Conservation (phyloP, 2,113 vertebrate species). For the Sorex fumeus region DNA sequence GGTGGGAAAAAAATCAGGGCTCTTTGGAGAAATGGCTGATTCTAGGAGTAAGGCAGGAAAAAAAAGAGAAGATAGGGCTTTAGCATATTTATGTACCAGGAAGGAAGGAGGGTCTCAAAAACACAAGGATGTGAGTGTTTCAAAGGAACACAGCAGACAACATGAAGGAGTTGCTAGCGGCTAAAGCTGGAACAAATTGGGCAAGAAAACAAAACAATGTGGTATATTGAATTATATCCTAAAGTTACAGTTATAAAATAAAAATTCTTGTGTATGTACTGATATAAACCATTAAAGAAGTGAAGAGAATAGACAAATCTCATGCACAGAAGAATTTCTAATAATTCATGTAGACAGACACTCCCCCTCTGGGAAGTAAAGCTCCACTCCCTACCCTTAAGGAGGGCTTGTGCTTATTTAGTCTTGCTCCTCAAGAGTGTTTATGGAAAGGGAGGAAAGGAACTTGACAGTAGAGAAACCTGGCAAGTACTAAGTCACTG, state of each 20-base stretch:
- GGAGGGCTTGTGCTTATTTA: not conserved
- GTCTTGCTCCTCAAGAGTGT: not conserved
- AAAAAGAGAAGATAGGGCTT: not conserved
- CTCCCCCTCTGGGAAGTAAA: not conserved
- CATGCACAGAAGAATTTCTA: not conserved
- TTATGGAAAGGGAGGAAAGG: not conserved
- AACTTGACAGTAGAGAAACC: not conserved
- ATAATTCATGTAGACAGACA: not conserved
- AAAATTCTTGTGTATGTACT: not conserved
- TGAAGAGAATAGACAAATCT: slow-evolving; percentile 2
- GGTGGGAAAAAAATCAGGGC: slow-evolving; percentile 18
- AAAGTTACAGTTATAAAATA: slow-evolving; percentile 45
- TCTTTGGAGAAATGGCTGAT: slow-evolving; percentile 42
- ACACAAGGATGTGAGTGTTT: not conserved
- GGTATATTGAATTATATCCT: slow-evolving; percentile 21
- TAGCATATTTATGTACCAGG: slow-evolving; percentile 14
- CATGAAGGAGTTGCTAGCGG: not conserved
- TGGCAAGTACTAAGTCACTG: not conserved
- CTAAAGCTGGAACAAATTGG: not conserved
- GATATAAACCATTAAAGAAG: slow-evolving; percentile 21
- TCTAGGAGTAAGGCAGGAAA: not conserved
- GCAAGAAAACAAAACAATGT: not conserved
- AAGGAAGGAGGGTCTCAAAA: not conserved
- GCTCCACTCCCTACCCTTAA: not conserved
- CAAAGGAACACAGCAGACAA: not conserved